Evolutionary conservation across 2,113 vertebrate genomes (phyloP).

Genomic region (Nerophis ophidion): DNA sequence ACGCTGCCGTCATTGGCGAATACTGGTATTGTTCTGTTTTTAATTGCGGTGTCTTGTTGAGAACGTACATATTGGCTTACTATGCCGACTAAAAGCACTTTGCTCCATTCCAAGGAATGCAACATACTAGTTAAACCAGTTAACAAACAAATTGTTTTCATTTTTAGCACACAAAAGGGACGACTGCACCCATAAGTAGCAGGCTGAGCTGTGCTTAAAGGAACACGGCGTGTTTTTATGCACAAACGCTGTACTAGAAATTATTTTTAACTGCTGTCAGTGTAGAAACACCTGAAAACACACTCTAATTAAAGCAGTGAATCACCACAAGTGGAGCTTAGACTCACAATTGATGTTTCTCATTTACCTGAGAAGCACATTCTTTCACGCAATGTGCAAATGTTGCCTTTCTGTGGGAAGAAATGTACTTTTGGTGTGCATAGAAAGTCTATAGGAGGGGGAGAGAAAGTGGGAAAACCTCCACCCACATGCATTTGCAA

Average conservation of each 20-base stretch:
- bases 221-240: constrained; percentile 35
- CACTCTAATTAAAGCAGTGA: constrained; percentile 44
- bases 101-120: constrained; percentile 63
- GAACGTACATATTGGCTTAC: constrained; percentile 63
- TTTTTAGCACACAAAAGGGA: constrained; percentile 43
- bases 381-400: constrained; percentile 48
- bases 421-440: constrained; percentile 63
- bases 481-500: constrained; percentile 48
- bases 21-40: constrained; percentile 69
- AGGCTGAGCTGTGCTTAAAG: constrained; percentile 37
- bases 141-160: constrained; percentile 42
- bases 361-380: constrained; percentile 30
- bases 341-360: constrained; percentile 7
- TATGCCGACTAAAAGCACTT: constrained; percentile 62
- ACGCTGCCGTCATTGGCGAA: constrained; percentile 56
- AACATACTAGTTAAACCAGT: constrained; percentile 54
- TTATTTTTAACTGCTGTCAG: constrained; percentile 24
- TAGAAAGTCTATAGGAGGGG: constrained; percentile 64
- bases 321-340: constrained; percentile 33
- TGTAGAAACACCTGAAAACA: constrained; percentile 20
- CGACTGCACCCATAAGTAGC: constrained; percentile 36
- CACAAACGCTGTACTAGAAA: constrained; percentile 13
- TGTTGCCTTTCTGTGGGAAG: constrained; percentile 50
- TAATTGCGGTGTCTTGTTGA: constrained; percentile 65
- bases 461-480: constrained; percentile 7